Evolutionary conservation across 2,113 vertebrate species (phyloP).

Genomic region (Carlito syrichta): DNA sequence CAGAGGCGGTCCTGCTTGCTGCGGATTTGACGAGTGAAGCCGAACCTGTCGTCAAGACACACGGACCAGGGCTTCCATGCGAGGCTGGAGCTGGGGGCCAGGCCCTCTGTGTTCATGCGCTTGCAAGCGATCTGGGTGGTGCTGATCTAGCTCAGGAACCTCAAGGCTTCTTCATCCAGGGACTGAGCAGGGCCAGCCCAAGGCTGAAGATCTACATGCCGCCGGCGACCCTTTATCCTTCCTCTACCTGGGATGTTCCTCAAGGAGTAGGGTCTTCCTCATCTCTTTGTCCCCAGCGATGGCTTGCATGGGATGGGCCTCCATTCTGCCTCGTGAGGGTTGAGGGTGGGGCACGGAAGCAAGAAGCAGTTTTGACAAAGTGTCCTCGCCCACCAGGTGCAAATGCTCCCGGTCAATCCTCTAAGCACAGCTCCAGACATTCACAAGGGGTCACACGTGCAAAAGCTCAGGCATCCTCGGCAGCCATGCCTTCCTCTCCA

Average conservation of each 20-base stretch:
- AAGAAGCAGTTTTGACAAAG: neutral
- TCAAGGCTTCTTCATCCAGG: conserved; percentile 89
- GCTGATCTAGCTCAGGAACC: conserved; percentile 93
- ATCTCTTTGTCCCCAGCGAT: too few species aligned
- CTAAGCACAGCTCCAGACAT: neutral
- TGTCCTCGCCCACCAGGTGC: neutral
- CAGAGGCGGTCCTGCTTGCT: too few species aligned
- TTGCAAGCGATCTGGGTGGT: conserved; percentile 92
- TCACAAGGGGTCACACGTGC: neutral
- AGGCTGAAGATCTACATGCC: conserved; percentile 92
- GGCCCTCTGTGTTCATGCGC: too few species aligned
- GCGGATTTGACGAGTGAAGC: too few species aligned
- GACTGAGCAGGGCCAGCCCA: conserved; percentile 89
- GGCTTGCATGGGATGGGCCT: neutral
- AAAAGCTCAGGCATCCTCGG: neutral
- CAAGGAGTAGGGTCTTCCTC: neutral
- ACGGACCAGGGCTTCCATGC: too few species aligned
- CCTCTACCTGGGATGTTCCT: neutral
- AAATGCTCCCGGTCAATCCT: neutral
- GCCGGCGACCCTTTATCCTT: conserved; percentile 83
- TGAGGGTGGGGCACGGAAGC: too few species aligned
- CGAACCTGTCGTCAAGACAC: too few species aligned
- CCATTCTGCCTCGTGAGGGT: neutral
- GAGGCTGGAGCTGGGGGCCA: too few species aligned
- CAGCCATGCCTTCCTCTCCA: neutral